Conservation (phyloP, 2,797 vertebrate species). For the Passerculus sandwichensis region DNA sequence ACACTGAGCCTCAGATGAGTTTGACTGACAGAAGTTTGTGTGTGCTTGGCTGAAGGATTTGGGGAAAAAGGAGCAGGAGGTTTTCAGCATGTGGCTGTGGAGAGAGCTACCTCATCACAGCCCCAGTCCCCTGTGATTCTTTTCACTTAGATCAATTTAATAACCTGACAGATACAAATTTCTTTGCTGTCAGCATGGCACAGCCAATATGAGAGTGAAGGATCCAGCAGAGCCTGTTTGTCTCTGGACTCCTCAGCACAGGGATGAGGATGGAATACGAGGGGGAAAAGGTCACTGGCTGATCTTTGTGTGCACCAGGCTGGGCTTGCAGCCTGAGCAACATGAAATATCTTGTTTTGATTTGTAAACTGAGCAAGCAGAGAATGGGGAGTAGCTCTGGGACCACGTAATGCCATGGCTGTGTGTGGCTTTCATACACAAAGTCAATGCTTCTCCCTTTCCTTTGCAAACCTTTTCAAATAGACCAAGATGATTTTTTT, state of each 20-base stretch:
- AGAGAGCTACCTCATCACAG: not conserved
- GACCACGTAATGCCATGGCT: accelerated
- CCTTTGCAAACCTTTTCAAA: not conserved
- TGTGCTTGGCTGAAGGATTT: not conserved
- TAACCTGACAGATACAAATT: constrained; percentile 42
- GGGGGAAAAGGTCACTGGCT: not conserved
- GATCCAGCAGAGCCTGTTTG: not conserved
- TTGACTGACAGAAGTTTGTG: not conserved
- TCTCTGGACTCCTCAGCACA: accelerated
- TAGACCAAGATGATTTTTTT: not conserved
- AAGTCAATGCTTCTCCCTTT: not conserved
- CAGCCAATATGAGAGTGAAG: not conserved
- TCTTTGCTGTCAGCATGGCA: not conserved
- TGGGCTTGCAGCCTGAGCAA: not conserved
- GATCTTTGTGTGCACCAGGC: not conserved
- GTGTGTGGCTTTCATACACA: not conserved
- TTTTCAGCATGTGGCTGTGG: not conserved
- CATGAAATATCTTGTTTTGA: not conserved
- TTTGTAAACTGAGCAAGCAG: not conserved
- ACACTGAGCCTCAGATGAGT: not conserved
- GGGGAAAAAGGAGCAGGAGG: not conserved
- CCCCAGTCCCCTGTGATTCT: not conserved
- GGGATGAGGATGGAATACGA: not conserved
- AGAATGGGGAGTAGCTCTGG: not conserved
- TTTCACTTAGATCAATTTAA: constrained; percentile 21